phyloP scores from a whole-genome alignment of 2,113 vertebrate species.

The Chionodraco myersi region DNA sequence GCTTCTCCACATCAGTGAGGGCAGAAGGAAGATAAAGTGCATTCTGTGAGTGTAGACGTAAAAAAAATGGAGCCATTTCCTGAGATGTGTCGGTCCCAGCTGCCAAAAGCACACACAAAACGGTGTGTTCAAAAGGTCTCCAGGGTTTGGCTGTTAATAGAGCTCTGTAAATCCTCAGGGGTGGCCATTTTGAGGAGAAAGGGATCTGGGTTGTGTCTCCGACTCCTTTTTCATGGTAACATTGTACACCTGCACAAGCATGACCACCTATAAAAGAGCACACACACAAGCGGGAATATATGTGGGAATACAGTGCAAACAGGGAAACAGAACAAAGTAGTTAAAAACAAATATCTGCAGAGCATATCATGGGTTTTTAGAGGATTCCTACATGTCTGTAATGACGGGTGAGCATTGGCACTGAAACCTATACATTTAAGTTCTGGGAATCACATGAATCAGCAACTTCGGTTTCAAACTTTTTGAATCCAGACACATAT shows the following conservation, averaged over 20 bases:
- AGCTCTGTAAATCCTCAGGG: slow-evolving; percentile 58
- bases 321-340: neutral
- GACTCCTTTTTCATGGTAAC: slow-evolving; percentile 44
- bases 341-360: neutral
- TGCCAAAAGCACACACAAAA: slow-evolving; percentile 41
- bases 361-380: slow-evolving; percentile 2
- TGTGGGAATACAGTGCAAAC: slow-evolving; percentile 15
- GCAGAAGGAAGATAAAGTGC: slow-evolving; percentile 51
- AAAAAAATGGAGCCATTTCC: slow-evolving; percentile 45
- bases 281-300: neutral
- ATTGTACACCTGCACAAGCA: slow-evolving; percentile 57
- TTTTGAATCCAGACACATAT: slow-evolving; percentile 32
- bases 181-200: slow-evolving; percentile 49
- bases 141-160: slow-evolving; percentile 53
- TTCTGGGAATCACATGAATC: slow-evolving; percentile 33
- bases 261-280: slow-evolving; percentile 10
- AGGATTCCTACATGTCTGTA: slow-evolving; percentile 22
- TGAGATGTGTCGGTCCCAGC: slow-evolving; percentile 29
- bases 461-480: slow-evolving; percentile 29
- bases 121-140: slow-evolving; percentile 58
- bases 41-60: slow-evolving; percentile 33
- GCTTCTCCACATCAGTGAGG: slow-evolving; percentile 14
- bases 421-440: neutral
- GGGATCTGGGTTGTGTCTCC: slow-evolving; percentile 63
- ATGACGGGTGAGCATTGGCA: slow-evolving; percentile 33